A percentile compares a stretch with the other conserved stretches of the same genome.
Conservation (phyloP, 2,113 vertebrate genomes). For the Dipodomys spectabilis region DNA sequence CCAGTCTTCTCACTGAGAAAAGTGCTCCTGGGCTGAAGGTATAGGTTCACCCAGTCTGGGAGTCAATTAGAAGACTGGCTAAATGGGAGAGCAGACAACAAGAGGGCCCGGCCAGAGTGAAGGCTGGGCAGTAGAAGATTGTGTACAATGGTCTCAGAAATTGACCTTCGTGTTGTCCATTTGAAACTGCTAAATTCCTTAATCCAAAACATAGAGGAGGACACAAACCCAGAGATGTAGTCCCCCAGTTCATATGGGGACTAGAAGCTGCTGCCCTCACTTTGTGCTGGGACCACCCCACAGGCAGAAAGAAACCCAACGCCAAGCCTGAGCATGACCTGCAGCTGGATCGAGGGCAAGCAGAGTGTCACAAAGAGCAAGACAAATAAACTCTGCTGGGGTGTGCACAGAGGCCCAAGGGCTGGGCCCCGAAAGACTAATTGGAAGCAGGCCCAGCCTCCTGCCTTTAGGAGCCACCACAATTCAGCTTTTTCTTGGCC, state of each 20-base stretch:
- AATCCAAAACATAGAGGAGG: neutral
- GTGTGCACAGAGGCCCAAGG: neutral
- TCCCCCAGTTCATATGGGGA: neutral
- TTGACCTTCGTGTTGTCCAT: neutral
- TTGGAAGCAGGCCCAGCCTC: neutral
- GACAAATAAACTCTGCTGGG: neutral
- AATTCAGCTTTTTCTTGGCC: neutral
- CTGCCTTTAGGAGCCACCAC: neutral
- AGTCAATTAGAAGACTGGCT: neutral
- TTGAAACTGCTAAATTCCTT: neutral
- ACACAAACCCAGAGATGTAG: neutral
- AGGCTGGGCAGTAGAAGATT: neutral
- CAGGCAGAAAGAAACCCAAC: neutral
- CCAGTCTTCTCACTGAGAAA: neutral
- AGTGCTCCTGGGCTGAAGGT: neutral
- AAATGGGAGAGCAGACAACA: fast-evolving
- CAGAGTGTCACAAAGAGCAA: neutral
- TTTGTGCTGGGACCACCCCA: neutral
- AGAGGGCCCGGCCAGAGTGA: neutral
- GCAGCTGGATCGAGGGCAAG: slow-evolving; percentile 1
- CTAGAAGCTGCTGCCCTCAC: neutral
- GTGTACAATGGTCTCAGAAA: neutral
- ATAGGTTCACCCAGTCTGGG: fast-evolving
- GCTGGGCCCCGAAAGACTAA: neutral
- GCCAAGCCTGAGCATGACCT: neutral